These are phyloP conservation scores for Marmota monax DNA, from an alignment of 2,113 vertebrate genomes.

Conservation along the genomic window DNA sequence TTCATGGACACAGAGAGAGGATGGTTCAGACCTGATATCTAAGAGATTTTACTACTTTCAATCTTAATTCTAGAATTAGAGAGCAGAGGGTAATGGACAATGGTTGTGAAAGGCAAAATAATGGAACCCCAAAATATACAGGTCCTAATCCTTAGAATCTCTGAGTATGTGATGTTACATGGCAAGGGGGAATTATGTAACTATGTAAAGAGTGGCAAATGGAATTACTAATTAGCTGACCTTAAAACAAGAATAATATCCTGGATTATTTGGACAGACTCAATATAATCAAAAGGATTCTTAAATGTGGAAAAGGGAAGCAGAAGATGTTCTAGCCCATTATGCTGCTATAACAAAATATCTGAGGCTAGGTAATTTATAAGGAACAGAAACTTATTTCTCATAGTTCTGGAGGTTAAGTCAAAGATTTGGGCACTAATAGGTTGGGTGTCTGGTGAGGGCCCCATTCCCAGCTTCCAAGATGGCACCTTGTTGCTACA, in stretches of 20 bases:
- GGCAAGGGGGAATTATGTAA: background rate
- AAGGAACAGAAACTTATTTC: background rate
- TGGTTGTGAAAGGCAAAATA: background rate
- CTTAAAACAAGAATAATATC: background rate
- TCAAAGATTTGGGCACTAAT: background rate
- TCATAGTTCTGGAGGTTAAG: background rate
- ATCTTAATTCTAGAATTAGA: slow-evolving; percentile 11
- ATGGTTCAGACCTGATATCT: background rate
- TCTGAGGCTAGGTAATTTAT: background rate
- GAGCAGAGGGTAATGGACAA: background rate
- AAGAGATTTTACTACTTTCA: background rate
- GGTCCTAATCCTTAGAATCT: background rate
- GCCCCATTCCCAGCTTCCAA: background rate
- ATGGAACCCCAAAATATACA: background rate
- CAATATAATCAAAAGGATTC: background rate
- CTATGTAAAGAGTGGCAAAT: background rate
- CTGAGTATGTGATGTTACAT: background rate
- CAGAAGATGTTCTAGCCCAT: background rate
- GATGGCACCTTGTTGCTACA: background rate
- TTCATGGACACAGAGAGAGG: background rate
- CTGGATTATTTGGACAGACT: background rate
- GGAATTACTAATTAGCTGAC: background rate
- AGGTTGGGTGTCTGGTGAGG: background rate
- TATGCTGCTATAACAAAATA: background rate
- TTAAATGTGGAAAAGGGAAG: background rate